phyloP scores from a whole-genome alignment of 2,797 vertebrate genomes.

The Euthynnus affinis region DNA sequence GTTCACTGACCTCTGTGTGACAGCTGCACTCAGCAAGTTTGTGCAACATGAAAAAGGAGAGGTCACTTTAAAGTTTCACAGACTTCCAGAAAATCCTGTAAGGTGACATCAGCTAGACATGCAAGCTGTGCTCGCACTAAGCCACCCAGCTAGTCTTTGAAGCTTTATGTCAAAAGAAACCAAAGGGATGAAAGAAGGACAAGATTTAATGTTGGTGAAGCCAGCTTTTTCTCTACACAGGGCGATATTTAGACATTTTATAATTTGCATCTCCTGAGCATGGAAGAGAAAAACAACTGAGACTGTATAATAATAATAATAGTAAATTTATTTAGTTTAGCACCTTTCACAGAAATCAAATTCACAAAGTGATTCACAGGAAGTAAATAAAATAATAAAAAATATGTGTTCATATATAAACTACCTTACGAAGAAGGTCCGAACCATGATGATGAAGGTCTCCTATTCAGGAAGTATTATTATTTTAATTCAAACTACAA shows the following conservation, averaged over 20 bases:
- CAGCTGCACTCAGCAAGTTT: constrained; percentile 4
- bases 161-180: constrained; percentile 5
- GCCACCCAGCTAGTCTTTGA: constrained; percentile 8
- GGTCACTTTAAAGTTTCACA: constrained; percentile 35
- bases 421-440: no score
- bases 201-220: background rate
- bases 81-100: constrained; percentile 11
- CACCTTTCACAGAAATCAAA: no score
- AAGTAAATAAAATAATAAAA: no score
- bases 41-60: constrained; percentile 22
- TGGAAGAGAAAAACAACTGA: no score
- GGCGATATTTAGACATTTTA: background rate
- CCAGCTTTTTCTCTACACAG: background rate
- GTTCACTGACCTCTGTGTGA: background rate
- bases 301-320: no score
- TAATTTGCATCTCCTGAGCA: background rate
- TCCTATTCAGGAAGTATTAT: no score
- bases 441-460: no score
- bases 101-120: constrained; percentile 11
- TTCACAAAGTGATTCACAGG: no score
- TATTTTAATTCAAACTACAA: no score
- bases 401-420: no score
- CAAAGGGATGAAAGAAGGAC: background rate
- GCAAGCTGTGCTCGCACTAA: background rate
- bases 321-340: no score